Base-by-base conservation (phyloP, 64 coral and sea anemone species). In the Catalaphyllia jardinei region DNA sequence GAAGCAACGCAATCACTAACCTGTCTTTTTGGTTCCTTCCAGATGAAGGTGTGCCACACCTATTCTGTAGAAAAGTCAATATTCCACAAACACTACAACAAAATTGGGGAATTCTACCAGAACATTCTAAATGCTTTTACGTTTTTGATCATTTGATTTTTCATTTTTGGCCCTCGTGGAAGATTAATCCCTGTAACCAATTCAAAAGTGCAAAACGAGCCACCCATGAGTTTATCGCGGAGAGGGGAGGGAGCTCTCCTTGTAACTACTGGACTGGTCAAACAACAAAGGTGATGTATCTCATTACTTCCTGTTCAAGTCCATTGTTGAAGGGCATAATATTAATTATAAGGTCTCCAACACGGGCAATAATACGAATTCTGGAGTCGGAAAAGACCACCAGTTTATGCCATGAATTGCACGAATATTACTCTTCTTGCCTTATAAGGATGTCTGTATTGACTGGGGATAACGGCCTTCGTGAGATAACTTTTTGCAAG, bases 231-330 rank as follows among this genome's bases (percentile, higher is more conserved):
- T 83, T 90, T 22, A 54, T 90, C 0, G 31, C 52, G 11, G 63
- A 90, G 55, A 79, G 89, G 31, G 89, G 83, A 35, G 89, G 89
- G 8, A 82, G 77, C 49, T 90, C 89, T 8, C 89, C 89, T 0
- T 90, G 89, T 50, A 74, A 90, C 89, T 79, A 25, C 2, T 74
- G 29, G 77, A 63, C 62, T 83, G 62, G 38, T 51, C 17, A 17
- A 33, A 72, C 16, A 7, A 61, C 11, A 75, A 16, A 14, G 63
- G 52, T 14, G 63, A 90, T 8, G 29, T 90, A 18, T 90, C 89
- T 13, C 89, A 90, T 81, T 90, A 90, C 79, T 90, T 89, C 15
- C 19, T 89, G 35, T 89, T 89, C 62, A 71, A 89, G 57, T 89
- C 88, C 12, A 89, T 89, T 25, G 88, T 72, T 0, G 88, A 89